Conservation (phyloP, 2,888 invertebrate species). For the Pristionchus fissidentatus region DNA sequence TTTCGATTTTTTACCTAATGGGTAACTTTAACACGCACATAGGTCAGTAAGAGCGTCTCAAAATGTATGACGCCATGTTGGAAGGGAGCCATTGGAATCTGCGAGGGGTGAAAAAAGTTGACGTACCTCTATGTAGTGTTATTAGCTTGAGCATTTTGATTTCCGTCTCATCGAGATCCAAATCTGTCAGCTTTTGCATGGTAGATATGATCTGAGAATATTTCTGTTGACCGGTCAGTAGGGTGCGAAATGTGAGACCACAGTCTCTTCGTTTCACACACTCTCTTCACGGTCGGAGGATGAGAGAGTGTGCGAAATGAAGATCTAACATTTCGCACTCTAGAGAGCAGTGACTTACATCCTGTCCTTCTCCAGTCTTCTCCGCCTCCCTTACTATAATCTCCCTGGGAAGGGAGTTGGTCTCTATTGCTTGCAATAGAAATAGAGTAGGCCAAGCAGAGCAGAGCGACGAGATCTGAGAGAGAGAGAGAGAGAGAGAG, state of each 20-base stretch:
- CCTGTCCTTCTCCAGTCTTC: conserved; percentile 23
- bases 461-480: conserved; percentile 28
- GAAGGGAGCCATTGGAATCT: background rate
- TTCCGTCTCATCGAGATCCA: conserved; percentile 20
- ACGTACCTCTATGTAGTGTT: conserved; percentile 32
- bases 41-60: no score
- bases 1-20: no score
- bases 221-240: background rate
- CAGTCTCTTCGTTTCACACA: no score
- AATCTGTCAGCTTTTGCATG: background rate
- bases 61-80: no score
- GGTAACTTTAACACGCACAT: no score
- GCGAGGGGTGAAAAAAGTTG: background rate
- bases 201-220: background rate
- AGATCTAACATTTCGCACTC: no score
- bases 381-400: background rate
- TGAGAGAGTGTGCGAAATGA: background rate
- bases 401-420: background rate
- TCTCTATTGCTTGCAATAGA: conserved; percentile 36
- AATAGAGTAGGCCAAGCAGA: conserved; percentile 47
- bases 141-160: conserved; percentile 37
- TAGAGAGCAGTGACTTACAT: no score
- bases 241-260: no score
- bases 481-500: conserved; percentile 3
- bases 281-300: no score